Base-by-base conservation (phyloP, 92 coral and sea anemone species). In the Porites rus region DNA sequence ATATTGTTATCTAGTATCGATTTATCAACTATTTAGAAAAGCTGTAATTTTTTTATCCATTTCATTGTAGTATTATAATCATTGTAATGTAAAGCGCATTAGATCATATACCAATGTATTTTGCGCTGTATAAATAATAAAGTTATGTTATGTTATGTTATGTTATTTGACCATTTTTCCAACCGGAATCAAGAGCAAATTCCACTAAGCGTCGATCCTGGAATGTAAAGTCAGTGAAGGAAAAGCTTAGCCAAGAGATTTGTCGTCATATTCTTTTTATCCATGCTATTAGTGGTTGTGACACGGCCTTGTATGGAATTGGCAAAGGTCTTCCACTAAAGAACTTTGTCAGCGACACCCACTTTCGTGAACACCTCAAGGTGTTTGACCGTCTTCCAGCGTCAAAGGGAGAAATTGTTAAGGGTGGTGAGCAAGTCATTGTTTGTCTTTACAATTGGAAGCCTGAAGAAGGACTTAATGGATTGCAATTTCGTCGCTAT, bases 221-320 rank as follows among this genome's bases (percentile, higher is more conserved):
- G 92, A 63, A 90, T 69, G 84, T 92, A 6, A 86, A 86, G 74
- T n/a, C 43, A 28, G 77, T 80, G 52, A 67, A 61, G 28, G 71
- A 51, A 13, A 12, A 52, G 58, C 62, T 65, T 20, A 92, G 92
- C 1, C 13, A 20, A 1, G 85, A 88, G 16, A 18, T 69, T 46
- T 28, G 73, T 28, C 22, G 31, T 28, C 22, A 69, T 22, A 76
- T 81, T 8, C 56, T 91, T 46, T 91, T 91, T 31, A 11, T 81
- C 10, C 91, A 90, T 10, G 88, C 93, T 5, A 21, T 90, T 72
- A 28, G 76, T 38, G 90, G 90, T 1, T 90, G 90, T 61, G 85
- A 90, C 31, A 76, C 88, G 10, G 75, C 93, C 4, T 90, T 83
- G 1, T 73, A 80, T 82, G 91, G 94, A 14, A 87, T 91, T 54